Evolutionary conservation across 2,888 invertebrate genomes (phyloP), one percentile per base, ranked within the genome.

Genomic region (Prenolepis imparis): DNA sequence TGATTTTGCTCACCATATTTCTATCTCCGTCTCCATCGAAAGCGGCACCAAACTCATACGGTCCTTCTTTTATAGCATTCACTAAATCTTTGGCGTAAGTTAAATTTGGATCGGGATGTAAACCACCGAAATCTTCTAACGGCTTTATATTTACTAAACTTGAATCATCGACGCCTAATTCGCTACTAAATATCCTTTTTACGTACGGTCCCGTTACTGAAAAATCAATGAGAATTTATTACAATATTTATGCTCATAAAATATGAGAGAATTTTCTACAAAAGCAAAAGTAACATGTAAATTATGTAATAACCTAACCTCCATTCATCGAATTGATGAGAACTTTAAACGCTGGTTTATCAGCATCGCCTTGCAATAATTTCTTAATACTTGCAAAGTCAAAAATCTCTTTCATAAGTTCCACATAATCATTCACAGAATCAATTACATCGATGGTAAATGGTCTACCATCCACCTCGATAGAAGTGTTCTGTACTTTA

Each of bases 131-230:
- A 95, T 99, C 99, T 88, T 98, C 97, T 82, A 99, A 95, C 0
- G 99, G 98, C 0, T 96, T 96, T 61, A 97, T 96, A 88, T 98
- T 97, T 0, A 98, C 96, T 6, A 98, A 97, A 92, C 96, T 97
- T 59, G 96, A 95, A 2, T 96, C 95, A 2, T 96, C 95, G 0
- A 98, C 97, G 0, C 98, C 98, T 63, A 99, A 95, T 93, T 98
- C 98, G 64, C 98, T 97, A 15, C 98, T 95, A 93, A 99, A 98
- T 89, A 99, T 98, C 80, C 97, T 96, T 89, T 96, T 96, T 0
- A 98, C 98, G 95, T 99, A 99, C 0, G 99, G 98, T 1, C 99
- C 99, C 84, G 99, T 99, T 0, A 99, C 99, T 98, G 93, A 8
- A 95, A n/a, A 94, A 86, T 81, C 64, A 36, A 61, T n/a, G 1